Conservation (phyloP, 1,140 invertebrate genomes). For the Panagrolaimus sp. region DNA sequence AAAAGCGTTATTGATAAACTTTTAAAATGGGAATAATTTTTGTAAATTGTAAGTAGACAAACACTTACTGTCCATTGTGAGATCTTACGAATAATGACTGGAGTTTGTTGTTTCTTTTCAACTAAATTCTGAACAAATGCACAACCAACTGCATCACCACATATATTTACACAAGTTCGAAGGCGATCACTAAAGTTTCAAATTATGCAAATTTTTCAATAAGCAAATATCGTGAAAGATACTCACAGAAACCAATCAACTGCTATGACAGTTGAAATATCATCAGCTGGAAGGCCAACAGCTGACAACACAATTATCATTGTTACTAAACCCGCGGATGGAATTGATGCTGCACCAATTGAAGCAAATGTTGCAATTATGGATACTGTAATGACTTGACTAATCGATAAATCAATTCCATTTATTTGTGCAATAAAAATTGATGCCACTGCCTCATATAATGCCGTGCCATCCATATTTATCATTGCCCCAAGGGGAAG, state of each 20-base stretch:
- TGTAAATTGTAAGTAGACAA: too few relatives aligned
- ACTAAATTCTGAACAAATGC: constrained; percentile 72
- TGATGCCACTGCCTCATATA: constrained; percentile 64
- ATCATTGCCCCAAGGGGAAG: constrained; percentile 73
- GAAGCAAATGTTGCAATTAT: constrained; percentile 89
- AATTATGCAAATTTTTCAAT: too few relatives aligned
- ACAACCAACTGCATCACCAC: constrained; percentile 86
- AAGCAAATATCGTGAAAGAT: background rate
- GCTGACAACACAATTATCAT: constrained; percentile 95
- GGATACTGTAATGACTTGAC: constrained; percentile 71
- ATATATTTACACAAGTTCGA: constrained; percentile 89
- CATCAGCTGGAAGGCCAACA: constrained; percentile 81
- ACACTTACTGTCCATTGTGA: too few relatives aligned
- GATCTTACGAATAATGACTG: too few relatives aligned
- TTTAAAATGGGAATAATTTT: too few relatives aligned
- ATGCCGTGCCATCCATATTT: constrained; percentile 63
- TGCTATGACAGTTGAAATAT: constrained; percentile 82
- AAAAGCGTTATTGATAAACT: too few relatives aligned
- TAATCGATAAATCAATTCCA: constrained; percentile 63
- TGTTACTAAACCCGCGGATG: constrained; percentile 84
- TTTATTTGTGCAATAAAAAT: constrained; percentile 68
- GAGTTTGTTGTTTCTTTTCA: too few relatives aligned
- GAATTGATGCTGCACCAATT: constrained; percentile 89
- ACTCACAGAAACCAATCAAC: constrained; percentile 92
- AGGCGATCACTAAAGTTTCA: constrained; percentile 76